phyloP scores from a whole-genome alignment of 2,113 vertebrate species.

The Tenebrosternarchus preto region DNA sequence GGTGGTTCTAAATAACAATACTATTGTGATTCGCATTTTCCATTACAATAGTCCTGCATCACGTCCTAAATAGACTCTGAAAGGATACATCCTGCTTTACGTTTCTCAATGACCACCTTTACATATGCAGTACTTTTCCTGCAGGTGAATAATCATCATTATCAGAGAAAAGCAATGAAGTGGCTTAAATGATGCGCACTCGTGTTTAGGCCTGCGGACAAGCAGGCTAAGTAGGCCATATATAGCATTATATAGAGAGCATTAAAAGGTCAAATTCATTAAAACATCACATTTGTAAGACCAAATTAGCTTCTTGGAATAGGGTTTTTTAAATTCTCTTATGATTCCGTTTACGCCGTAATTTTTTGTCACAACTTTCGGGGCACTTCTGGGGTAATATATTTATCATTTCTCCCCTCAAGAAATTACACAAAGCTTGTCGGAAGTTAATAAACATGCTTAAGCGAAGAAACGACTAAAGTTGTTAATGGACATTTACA shows the following conservation, averaged over 20 bases:
- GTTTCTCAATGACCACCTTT: constrained; percentile 57
- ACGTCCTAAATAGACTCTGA: constrained; percentile 47
- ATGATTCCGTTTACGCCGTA: neutral
- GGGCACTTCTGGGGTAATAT: neutral
- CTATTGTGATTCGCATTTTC: constrained; percentile 65
- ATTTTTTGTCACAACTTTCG: neutral
- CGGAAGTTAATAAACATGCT: too few relatives aligned
- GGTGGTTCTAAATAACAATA: constrained; percentile 56
- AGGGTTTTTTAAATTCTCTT: too few relatives aligned
- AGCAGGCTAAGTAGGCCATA: too few relatives aligned
- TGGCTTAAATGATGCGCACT: too few relatives aligned
- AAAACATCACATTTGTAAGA: too few relatives aligned
- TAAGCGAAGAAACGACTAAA: too few relatives aligned
- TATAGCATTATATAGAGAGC: too few relatives aligned
- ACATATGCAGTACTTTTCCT: constrained; percentile 70
- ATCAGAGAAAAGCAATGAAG: constrained; percentile 41
- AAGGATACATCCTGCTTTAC: constrained; percentile 66
- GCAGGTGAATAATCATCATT: constrained; percentile 71
- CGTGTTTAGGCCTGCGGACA: too few relatives aligned
- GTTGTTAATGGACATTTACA: too few relatives aligned
- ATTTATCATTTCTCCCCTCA: neutral
- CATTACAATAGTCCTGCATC: constrained; percentile 69
- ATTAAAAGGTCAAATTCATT: too few relatives aligned
- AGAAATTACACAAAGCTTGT: neutral
- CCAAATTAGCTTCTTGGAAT: too few relatives aligned